A percentile compares a stretch with the other conserved stretches of the same genome.
Evolutionary conservation across 2,113 vertebrate genomes (phyloP).

Genomic region (Candoia aspera): DNA sequence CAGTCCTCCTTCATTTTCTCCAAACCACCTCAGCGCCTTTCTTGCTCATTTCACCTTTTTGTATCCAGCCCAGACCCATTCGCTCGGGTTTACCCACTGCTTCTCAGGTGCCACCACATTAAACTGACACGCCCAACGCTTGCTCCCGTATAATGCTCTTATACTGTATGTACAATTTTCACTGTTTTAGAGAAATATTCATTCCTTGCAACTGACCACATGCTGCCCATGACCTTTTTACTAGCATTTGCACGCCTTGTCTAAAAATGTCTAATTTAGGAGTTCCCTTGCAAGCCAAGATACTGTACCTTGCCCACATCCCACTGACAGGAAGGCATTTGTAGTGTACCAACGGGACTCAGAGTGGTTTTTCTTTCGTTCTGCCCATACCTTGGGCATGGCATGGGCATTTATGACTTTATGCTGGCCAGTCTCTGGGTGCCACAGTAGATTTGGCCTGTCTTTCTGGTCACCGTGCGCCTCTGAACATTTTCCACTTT

Average conservation of each 20-base stretch:
- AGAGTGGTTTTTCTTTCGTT: not conserved
- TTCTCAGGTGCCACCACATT: not conserved
- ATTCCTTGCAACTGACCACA: not conserved
- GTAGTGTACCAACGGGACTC: not conserved
- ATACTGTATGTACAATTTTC: not conserved
- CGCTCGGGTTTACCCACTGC: not conserved
- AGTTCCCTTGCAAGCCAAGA: not conserved
- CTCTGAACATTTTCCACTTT: not conserved
- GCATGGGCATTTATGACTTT: not conserved
- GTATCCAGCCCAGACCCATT: not conserved
- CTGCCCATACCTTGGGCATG: not conserved
- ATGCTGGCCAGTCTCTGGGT: not conserved
- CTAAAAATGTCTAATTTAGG: not conserved
- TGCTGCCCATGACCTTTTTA: not conserved
- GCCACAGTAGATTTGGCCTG: not conserved
- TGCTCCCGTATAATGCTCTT: not conserved
- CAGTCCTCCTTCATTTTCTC: not conserved
- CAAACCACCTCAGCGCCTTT: not conserved
- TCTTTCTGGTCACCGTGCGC: not conserved
- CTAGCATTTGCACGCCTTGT: not conserved
- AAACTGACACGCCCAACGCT: not conserved
- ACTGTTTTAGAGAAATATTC: not conserved
- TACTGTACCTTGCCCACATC: not conserved
- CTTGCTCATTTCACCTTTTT: not conserved
- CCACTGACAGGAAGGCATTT: not conserved